phyloP scores from a whole-genome alignment of 2,113 vertebrate species.

The Pollachius pollachius region DNA sequence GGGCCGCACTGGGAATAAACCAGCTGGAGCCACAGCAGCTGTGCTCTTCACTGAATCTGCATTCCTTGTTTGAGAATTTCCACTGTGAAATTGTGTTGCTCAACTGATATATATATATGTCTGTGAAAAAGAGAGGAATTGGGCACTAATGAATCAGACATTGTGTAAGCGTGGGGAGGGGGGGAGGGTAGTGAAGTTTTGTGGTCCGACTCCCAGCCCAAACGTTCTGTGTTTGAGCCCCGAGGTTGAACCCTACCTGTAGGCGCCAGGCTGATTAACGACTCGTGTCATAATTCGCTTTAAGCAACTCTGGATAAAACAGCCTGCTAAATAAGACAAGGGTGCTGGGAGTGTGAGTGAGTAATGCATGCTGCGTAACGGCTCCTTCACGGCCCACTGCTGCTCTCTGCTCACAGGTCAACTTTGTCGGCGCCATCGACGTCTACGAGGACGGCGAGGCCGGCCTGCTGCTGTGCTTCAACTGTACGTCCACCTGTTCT shows the following conservation, averaged over 20 bases:
- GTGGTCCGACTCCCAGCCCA: no score
- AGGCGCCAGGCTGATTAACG: no score
- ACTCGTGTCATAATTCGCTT: no score
- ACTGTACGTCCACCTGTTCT: slow-evolving; percentile 84
- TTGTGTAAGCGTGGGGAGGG: neutral
- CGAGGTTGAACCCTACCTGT: no score
- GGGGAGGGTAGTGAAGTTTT: no score
- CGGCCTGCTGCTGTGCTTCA: slow-evolving; percentile 92
- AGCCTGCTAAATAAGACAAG: no score
- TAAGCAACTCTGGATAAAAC: no score
- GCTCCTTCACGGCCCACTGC: neutral
- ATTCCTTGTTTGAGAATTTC: slow-evolving; percentile 12
- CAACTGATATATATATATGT: neutral
- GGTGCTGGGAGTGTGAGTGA: no score
- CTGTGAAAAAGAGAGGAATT: neutral
- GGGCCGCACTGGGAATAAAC: slow-evolving; percentile 3
- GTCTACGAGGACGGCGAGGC: slow-evolving; percentile 99
- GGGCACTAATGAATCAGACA: neutral
- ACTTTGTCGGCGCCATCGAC: slow-evolving; percentile 96
- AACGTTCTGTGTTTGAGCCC: no score
- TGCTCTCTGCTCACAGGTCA: slow-evolving; percentile 81
- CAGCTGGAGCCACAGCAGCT: slow-evolving; percentile 33
- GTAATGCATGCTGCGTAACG: no score
- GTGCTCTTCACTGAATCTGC: slow-evolving; percentile 16
- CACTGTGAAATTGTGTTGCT: neutral